These are phyloP conservation scores for Lasioglossum albipes DNA, from an alignment of 1,140 invertebrate species.

Conservation along the genomic window DNA sequence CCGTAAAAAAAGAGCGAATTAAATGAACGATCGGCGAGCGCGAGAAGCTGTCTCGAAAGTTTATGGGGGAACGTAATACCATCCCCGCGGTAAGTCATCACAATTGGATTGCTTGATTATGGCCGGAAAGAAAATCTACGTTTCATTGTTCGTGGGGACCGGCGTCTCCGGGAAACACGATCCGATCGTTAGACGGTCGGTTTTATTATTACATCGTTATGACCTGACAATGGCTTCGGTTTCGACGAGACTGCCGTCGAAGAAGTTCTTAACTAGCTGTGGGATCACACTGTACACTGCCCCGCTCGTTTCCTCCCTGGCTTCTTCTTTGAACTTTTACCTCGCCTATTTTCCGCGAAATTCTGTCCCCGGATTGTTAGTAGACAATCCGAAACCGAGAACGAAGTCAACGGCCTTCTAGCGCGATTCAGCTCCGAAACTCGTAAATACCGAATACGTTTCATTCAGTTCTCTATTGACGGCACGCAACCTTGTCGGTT, in stretches of 20 bases:
- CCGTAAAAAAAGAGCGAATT: constrained; percentile 36
- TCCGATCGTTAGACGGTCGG: constrained; percentile 62
- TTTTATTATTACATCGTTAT: constrained; percentile 67
- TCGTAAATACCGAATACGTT: background rate
- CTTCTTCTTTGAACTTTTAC: background rate
- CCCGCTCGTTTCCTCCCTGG: background rate
- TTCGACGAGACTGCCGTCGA: constrained; percentile 53
- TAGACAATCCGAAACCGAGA: background rate
- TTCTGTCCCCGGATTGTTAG: constrained; percentile 2
- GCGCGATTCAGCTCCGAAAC: background rate
- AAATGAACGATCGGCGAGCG: constrained; percentile 39
- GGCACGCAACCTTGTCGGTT: no score
- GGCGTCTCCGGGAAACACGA: constrained; percentile 63
- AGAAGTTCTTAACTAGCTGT: constrained; percentile 63
- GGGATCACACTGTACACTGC: constrained; percentile 1
- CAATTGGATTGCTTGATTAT: constrained; percentile 62
- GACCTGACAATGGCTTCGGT: constrained; percentile 61
- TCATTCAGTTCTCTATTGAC: no score
- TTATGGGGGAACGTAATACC: constrained; percentile 50
- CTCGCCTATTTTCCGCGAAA: background rate
- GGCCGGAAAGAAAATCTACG: constrained; percentile 61
- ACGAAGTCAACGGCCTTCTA: background rate
- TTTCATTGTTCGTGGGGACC: constrained; percentile 59
- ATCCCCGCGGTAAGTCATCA: constrained; percentile 25
- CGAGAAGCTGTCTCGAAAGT: constrained; percentile 59